Conservation (phyloP, 2,888 invertebrate genomes). For the Tenthredo amoena region DNA sequence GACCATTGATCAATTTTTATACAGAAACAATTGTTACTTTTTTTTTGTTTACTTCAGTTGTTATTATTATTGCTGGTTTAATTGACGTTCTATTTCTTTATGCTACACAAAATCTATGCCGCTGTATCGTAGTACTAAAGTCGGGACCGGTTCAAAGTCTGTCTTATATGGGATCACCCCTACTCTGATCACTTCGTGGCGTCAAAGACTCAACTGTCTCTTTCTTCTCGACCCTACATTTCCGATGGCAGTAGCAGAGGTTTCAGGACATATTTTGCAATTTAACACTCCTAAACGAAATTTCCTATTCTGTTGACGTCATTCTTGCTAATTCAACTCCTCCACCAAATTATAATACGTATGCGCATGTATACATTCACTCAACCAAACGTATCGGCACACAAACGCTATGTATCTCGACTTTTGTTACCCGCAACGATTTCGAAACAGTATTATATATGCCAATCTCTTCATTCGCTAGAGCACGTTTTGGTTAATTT, state of each 20-base stretch:
- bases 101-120: slow-evolving; percentile 28
- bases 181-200: slow-evolving; percentile 66
- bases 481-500: not conserved
- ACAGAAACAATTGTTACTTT: not conserved
- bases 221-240: slow-evolving; percentile 46
- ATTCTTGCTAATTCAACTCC: slow-evolving; percentile 29
- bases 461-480: not conserved
- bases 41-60: not conserved
- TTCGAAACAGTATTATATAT: not conserved
- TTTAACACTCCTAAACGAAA: slow-evolving; percentile 18
- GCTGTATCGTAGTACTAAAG: slow-evolving; percentile 75
- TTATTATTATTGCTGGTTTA: not conserved
- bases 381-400: not conserved
- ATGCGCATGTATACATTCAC: not conserved
- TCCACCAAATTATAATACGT: not conserved
- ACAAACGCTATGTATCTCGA: not conserved
- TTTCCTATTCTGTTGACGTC: slow-evolving; percentile 40
- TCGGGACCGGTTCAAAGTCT: slow-evolving; percentile 74
- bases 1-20: not conserved
- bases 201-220: slow-evolving; percentile 55
- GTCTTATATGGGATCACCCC: slow-evolving; percentile 76
- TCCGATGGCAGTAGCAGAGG: slow-evolving; percentile 1
- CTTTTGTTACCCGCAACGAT: not conserved
- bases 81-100: not conserved
- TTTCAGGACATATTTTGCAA: slow-evolving; percentile 44